Percentiles rank a stretch among this genome's conserved stretches.
Conservation (phyloP, 2,888 invertebrate species). For the Volucella zonaria region DNA sequence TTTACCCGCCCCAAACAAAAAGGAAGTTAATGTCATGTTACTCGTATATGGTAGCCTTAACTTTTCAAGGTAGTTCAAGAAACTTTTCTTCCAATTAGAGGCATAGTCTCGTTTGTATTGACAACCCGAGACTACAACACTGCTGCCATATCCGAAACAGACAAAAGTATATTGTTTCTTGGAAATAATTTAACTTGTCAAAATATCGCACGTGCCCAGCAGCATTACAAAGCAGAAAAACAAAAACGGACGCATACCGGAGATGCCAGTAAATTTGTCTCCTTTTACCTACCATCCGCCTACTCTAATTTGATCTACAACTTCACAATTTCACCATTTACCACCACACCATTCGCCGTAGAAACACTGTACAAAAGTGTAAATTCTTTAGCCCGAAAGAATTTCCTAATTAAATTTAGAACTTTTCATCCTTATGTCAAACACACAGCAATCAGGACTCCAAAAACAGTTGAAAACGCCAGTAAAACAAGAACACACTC, state of each 20-base stretch:
- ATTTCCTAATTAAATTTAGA: constrained; percentile 71
- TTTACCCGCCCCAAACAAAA: not conserved
- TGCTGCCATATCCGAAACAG: not conserved
- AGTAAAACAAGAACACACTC: constrained; percentile 13
- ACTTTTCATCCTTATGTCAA: constrained; percentile 58
- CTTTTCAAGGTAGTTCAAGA: not conserved
- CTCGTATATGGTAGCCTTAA: not conserved
- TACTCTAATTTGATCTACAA: constrained; percentile 66
- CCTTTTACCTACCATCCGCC: constrained; percentile 34
- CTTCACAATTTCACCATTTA: constrained; percentile 55
- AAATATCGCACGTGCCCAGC: constrained; percentile 28
- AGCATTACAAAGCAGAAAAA: constrained; percentile 13
- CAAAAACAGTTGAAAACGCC: constrained; percentile 26
- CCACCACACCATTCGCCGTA: constrained; percentile 49
- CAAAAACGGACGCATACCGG: constrained; percentile 17
- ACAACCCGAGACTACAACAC: not conserved
- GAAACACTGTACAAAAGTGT: constrained; percentile 59
- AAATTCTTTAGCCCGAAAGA: constrained; percentile 60
- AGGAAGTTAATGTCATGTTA: not conserved
- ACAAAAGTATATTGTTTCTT: constrained; percentile 2
- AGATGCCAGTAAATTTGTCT: constrained; percentile 42
- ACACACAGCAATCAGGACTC: constrained; percentile 32
- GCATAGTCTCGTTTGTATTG: constrained; percentile 7
- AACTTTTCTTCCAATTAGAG: constrained; percentile 7
- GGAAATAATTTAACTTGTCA: constrained; percentile 36